Percentiles rank a stretch among this genome's conserved stretches.
phyloP scores from a whole-genome alignment of 2,113 vertebrate genomes.

The Harpagus bidentatus region DNA sequence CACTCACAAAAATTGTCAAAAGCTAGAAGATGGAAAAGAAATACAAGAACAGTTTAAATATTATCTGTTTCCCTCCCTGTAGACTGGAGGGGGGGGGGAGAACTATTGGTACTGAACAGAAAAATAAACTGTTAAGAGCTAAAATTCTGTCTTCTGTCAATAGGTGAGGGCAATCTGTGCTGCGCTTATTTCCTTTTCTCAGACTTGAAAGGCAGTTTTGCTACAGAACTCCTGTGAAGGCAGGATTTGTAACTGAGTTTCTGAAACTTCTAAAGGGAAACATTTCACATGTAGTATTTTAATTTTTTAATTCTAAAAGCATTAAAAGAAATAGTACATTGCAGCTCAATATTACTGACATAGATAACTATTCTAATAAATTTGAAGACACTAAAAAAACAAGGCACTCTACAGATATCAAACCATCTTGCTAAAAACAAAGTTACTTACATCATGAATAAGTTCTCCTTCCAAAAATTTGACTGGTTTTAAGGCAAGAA shows the following conservation, averaged over 20 bases:
- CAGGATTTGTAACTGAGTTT: background rate
- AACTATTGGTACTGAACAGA: background rate
- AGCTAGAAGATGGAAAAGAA: constrained; percentile 78
- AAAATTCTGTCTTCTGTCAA: background rate
- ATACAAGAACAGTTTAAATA: background rate
- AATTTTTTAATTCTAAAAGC: background rate
- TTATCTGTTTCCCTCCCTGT: background rate
- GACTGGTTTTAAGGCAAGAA: constrained; percentile 95
- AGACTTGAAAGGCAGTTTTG: background rate
- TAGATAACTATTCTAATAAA: background rate
- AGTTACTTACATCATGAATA: constrained; percentile 93
- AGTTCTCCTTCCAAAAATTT: constrained; percentile 98
- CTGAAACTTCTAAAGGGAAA: background rate
- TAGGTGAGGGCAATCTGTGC: background rate
- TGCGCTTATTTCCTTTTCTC: background rate
- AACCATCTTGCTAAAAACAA: background rate
- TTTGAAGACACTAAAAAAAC: background rate
- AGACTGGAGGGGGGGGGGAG: background rate
- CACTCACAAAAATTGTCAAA: constrained; percentile 98
- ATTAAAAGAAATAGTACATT: background rate
- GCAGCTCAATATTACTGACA: background rate
- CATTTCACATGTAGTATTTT: background rate
- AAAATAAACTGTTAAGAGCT: background rate
- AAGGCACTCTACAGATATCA: background rate
- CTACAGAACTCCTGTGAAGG: background rate